These are phyloP conservation scores for Sarcophaga carnaria DNA, from an alignment of 2,888 invertebrate genomes.

Conservation along the genomic window DNA sequence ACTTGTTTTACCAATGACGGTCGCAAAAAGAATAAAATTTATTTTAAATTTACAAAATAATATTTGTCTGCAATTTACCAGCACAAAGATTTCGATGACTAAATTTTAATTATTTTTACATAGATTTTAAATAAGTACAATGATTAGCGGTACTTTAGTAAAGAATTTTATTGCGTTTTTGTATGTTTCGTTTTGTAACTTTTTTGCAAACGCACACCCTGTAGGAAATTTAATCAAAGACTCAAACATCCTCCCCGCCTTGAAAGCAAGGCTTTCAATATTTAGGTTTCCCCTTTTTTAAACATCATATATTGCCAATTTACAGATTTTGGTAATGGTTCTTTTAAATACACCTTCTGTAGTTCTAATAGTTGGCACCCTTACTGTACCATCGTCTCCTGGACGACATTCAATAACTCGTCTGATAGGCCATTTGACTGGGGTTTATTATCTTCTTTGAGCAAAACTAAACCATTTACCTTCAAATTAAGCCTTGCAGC, in stretches of 20 bases:
- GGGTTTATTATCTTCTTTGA: constrained; percentile 41
- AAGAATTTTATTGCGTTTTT: too few relatives aligned
- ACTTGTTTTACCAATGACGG: too few relatives aligned
- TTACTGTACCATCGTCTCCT: constrained; percentile 28
- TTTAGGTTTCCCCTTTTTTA: neutral
- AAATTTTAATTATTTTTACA: too few relatives aligned
- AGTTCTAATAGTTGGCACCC: constrained; percentile 44
- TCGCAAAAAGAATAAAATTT: too few relatives aligned
- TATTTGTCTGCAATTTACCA: too few relatives aligned
- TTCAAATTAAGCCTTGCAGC: constrained; percentile 6
- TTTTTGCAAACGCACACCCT: neutral
- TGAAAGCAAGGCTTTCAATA: constrained; percentile 38
- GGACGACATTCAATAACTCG: constrained; percentile 29
- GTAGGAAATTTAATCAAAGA: constrained; percentile 8
- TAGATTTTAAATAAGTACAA: too few relatives aligned
- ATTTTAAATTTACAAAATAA: too few relatives aligned
- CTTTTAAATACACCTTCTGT: constrained; percentile 35
- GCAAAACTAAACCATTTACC: constrained; percentile 30
- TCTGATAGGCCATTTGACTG: constrained; percentile 35
- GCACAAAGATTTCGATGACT: too few relatives aligned
- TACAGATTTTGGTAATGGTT: constrained; percentile 45
- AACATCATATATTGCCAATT: constrained; percentile 19
- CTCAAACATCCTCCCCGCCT: constrained; percentile 39
- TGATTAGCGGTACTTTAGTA: too few relatives aligned
- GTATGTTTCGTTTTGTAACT: too few relatives aligned